A percentile compares a stretch with the other conserved stretches of the same genome.
phyloP scores from a whole-genome alignment of 2,888 invertebrate genomes.

The Clivina fossor region DNA sequence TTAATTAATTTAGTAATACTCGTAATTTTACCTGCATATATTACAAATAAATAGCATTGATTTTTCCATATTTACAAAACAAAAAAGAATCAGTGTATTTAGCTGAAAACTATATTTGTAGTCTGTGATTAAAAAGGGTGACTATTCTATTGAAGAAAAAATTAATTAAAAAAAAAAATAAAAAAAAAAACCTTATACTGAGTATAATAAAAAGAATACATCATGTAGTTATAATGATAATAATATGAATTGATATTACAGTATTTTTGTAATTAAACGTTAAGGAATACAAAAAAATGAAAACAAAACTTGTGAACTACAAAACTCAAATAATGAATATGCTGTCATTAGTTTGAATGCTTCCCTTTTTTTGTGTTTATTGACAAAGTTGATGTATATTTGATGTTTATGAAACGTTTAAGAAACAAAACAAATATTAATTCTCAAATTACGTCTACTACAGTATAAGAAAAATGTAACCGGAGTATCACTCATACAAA shows the following conservation, averaged over 20 bases:
- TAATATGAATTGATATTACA: constrained; percentile 27
- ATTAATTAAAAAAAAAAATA: constrained; percentile 6
- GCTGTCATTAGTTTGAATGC: constrained; percentile 26
- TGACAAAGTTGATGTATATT: constrained; percentile 33
- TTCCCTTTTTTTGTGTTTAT: constrained; percentile 26
- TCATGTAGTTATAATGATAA: constrained; percentile 25
- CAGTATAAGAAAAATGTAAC: constrained; percentile 9
- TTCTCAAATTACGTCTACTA: constrained; percentile 23
- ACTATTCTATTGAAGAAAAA: constrained; percentile 50
- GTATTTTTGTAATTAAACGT: constrained; percentile 32
- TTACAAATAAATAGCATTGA: constrained; percentile 19
- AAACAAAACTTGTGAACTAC: background rate
- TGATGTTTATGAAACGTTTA: constrained; percentile 28
- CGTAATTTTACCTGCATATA: constrained; percentile 10
- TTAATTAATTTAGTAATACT: constrained; percentile 13
- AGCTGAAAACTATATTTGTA: constrained; percentile 43
- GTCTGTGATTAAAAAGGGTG: constrained; percentile 55
- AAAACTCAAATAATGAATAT: constrained; percentile 4
- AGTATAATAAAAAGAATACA: constrained; percentile 27
- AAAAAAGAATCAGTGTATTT: constrained; percentile 27
- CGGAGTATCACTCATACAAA: constrained; percentile 17
- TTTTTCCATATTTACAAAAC: constrained; percentile 20
- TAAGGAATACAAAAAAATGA: constrained; percentile 14
- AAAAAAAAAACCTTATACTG: constrained; percentile 19
- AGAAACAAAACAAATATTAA: no score